A percentile compares a stretch with the other conserved stretches of the same genome.
phyloP scores from a whole-genome alignment of 2,797 vertebrate genomes.

The Xenentodon cancila region DNA sequence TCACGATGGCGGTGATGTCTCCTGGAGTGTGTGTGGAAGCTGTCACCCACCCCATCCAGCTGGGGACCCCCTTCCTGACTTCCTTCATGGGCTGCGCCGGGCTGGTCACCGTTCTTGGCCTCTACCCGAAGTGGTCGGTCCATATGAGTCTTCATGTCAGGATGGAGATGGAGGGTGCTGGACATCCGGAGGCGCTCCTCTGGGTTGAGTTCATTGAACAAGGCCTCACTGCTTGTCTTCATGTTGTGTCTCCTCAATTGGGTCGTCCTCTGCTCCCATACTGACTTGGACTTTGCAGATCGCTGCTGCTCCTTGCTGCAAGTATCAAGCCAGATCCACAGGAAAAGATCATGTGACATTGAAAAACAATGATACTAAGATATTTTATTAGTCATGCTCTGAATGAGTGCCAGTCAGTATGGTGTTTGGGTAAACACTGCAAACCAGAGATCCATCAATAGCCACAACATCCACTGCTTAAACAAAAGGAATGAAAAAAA shows the following conservation, averaged over 20 bases:
- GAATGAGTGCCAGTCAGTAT: neutral
- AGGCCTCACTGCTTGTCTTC: conserved; percentile 90
- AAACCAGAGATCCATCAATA: conserved; percentile 55
- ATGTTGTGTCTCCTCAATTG: conserved; percentile 94
- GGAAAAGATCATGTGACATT: conserved; percentile 5
- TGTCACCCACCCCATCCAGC: conserved; percentile 40
- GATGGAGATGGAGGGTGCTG: conserved; percentile 88
- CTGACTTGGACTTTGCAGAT: conserved; percentile 88
- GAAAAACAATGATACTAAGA: neutral
- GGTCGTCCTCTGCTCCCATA: conserved; percentile 97
- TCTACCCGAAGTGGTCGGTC: conserved; percentile 94
- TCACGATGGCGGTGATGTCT: conserved; percentile 86
- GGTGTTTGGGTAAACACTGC: conserved; percentile 8
- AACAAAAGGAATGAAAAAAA: too few species aligned
- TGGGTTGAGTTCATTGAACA: conserved; percentile 93
- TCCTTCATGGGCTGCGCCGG: conserved; percentile 29
- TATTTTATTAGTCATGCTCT: neutral
- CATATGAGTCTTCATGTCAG: conserved; percentile 94
- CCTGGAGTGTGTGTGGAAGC: conserved; percentile 55
- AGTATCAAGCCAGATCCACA: conserved; percentile 44
- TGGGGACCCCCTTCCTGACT: conserved; percentile 39
- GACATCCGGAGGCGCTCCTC: conserved; percentile 88
- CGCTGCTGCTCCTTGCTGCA: conserved; percentile 92
- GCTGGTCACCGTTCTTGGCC: conserved; percentile 59
- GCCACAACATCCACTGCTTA: conserved; percentile 14